Conservation (phyloP, 2,888 invertebrate genomes). For the Leuctra nigra region DNA sequence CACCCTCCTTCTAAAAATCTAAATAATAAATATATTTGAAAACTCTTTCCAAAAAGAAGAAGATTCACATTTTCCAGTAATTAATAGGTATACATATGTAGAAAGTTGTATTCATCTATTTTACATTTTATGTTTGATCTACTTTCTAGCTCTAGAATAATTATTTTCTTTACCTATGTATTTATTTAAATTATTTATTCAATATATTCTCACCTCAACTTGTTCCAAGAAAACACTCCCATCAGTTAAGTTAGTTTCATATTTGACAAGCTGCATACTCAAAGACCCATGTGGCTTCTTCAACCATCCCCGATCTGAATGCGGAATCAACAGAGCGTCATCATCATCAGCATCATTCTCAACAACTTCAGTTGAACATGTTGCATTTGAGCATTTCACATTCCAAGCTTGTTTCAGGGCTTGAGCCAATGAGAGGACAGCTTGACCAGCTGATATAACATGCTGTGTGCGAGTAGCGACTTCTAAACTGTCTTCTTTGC, state of each 20-base stretch:
- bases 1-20: no score
- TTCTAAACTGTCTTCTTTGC: conserved; percentile 20
- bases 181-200: no score
- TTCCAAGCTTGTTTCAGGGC: conserved; percentile 34
- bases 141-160: no score
- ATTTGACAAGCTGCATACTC: conserved; percentile 7
- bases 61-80: no score
- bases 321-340: conserved; percentile 4
- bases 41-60: no score
- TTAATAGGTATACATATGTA: no score
- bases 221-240: neutral
- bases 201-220: no score
- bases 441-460: conserved; percentile 31
- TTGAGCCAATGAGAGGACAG: conserved; percentile 33
- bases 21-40: no score
- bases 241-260: neutral
- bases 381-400: conserved; percentile 29
- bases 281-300: conserved; percentile 9
- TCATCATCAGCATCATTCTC: neutral
- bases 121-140: no score
- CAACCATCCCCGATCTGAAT: conserved; percentile 19
- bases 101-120: no score
- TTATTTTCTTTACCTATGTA: no score
- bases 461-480: conserved; percentile 22
- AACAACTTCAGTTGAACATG: neutral